These are phyloP conservation scores for Drosophila ohnishii DNA, from an alignment of 1,140 invertebrate genomes.

Conservation along the genomic window DNA sequence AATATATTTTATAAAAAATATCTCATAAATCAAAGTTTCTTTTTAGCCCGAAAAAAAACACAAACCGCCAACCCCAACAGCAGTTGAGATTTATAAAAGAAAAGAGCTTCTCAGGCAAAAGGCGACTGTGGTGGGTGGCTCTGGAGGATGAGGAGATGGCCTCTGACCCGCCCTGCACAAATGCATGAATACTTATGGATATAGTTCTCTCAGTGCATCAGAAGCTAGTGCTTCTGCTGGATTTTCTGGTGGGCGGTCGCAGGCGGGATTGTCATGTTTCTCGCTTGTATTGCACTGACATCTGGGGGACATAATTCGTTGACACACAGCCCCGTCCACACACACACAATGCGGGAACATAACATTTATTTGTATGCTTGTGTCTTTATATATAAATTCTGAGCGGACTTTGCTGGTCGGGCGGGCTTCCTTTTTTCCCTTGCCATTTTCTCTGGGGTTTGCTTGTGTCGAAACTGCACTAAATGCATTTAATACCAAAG, in stretches of 20 bases:
- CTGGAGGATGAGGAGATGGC: not conserved
- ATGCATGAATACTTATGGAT: slow-evolving; percentile 75
- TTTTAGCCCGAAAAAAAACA: not conserved
- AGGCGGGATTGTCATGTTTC: slow-evolving; percentile 67
- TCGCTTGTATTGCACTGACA: slow-evolving; percentile 72
- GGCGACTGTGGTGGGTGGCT: not conserved
- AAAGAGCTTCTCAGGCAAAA: slow-evolving; percentile 39
- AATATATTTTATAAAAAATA: no score
- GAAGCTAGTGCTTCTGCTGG: slow-evolving; percentile 47
- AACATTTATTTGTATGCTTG: slow-evolving; percentile 33
- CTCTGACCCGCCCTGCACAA: slow-evolving; percentile 46
- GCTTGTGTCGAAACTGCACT: slow-evolving; percentile 54
- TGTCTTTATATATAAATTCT: slow-evolving; percentile 33
- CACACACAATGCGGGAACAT: slow-evolving; percentile 30
- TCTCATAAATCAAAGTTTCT: not conserved
- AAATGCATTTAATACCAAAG: slow-evolving; percentile 39
- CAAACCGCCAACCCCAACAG: slow-evolving; percentile 21
- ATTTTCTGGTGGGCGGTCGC: slow-evolving; percentile 23
- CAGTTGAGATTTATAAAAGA: slow-evolving; percentile 63
- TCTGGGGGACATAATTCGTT: slow-evolving; percentile 74
- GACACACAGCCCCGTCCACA: slow-evolving; percentile 45
- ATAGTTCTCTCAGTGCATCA: slow-evolving; percentile 46
- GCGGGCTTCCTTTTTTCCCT: slow-evolving; percentile 10
- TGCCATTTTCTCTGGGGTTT: slow-evolving; percentile 25
- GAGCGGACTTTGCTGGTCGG: slow-evolving; percentile 49